Evolutionary conservation across 1,140 invertebrate genomes (phyloP).

Genomic region (Scylla paramamosain): DNA sequence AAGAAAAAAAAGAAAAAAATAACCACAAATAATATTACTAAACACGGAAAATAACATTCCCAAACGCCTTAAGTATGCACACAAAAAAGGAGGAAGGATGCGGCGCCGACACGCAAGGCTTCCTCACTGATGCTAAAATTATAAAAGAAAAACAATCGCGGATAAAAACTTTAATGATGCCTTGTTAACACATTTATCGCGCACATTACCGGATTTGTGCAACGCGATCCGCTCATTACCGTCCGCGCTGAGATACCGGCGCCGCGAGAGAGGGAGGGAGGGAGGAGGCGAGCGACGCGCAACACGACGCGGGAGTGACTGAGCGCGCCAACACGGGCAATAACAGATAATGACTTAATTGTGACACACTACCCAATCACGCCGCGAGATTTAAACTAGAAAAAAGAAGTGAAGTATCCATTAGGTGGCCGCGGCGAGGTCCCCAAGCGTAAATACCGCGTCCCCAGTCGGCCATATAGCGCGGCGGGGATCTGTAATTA

Average conservation of each 20-base stretch:
- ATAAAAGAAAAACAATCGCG: slow-evolving; percentile 1
- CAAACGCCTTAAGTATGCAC: neutral
- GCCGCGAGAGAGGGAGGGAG: no score
- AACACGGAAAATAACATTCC: neutral
- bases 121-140: neutral
- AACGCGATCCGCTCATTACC: slow-evolving; percentile 17
- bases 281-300: no score
- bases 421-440: neutral
- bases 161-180: neutral
- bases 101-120: neutral
- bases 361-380: slow-evolving; percentile 18
- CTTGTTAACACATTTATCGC: slow-evolving; percentile 14
- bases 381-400: neutral
- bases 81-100: neutral
- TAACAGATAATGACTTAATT: neutral
- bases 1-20: neutral
- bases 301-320: neutral
- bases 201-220: neutral
- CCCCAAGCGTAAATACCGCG: neutral
- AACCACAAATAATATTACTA: neutral
- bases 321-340: neutral
- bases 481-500: neutral
- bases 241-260: neutral
- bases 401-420: slow-evolving; percentile 12
- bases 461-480: neutral